Percentiles rank a stretch among this genome's conserved stretches.
These are phyloP conservation scores for Pandemis corylana DNA, from an alignment of 2,888 invertebrate genomes.

Conservation along the genomic window DNA sequence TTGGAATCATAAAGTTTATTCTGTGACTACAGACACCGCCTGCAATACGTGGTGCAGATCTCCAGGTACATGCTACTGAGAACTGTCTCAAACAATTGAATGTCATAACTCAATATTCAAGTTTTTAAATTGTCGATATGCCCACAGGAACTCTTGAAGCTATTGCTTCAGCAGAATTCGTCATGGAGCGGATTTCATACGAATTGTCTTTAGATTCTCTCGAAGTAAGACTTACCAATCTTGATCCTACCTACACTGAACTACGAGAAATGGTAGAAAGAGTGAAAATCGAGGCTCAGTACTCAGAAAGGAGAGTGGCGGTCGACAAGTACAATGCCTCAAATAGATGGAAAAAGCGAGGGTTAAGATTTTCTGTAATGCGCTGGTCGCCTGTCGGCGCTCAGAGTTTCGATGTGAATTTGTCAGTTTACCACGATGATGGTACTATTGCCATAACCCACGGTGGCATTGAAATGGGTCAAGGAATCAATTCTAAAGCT, in stretches of 20 bases:
- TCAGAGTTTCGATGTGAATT: slow-evolving; percentile 73
- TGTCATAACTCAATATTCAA: too few relatives aligned
- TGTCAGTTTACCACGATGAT: slow-evolving; percentile 84
- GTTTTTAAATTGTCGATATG: too few relatives aligned
- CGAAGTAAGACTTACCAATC: slow-evolving; percentile 78
- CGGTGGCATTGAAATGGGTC: slow-evolving; percentile 88
- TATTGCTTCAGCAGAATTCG: slow-evolving; percentile 78
- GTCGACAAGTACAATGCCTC: slow-evolving; percentile 81
- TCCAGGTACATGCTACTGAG: slow-evolving; percentile 55
- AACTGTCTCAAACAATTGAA: too few relatives aligned
- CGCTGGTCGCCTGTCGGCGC: slow-evolving; percentile 78
- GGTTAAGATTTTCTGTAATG: slow-evolving; percentile 85
- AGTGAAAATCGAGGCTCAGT: slow-evolving; percentile 77
- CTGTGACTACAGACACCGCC: slow-evolving; percentile 61
- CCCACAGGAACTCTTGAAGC: slow-evolving; percentile 74
- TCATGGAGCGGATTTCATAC: slow-evolving; percentile 86
- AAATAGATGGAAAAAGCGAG: slow-evolving; percentile 90
- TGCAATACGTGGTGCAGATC: slow-evolving; percentile 63
- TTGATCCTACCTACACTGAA: slow-evolving; percentile 51
- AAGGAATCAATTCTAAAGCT: slow-evolving; percentile 89
- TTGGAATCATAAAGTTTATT: slow-evolving; percentile 58
- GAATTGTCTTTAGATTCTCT: slow-evolving; percentile 77
- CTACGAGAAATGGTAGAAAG: slow-evolving; percentile 75
- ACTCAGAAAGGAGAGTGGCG: slow-evolving; percentile 68
- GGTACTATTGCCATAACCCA: slow-evolving; percentile 87